A percentile compares a stretch with the other conserved stretches of the same genome.
Conservation (phyloP, 2,797 vertebrate species). For the Ispidina lecontei region DNA sequence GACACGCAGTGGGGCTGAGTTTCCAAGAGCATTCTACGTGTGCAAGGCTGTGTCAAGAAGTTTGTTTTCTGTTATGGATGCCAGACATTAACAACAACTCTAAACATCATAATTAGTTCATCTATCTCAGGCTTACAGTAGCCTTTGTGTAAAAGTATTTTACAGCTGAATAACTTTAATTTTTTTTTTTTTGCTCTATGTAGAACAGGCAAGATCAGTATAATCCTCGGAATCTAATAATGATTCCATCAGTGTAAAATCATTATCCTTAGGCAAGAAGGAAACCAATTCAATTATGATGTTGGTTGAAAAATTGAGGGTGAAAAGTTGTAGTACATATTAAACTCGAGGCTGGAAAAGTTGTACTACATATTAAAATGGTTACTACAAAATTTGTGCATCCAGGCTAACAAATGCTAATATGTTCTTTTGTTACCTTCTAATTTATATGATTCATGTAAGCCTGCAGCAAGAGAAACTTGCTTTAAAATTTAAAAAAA, state of each 20-base stretch:
- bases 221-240: slow-evolving; percentile 78
- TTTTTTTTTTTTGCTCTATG: slow-evolving; percentile 26
- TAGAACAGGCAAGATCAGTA: slow-evolving; percentile 59
- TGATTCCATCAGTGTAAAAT: slow-evolving; percentile 76
- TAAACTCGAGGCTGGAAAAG: slow-evolving; percentile 79
- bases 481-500: slow-evolving; percentile 81
- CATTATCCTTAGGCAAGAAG: slow-evolving; percentile 76
- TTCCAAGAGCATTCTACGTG: not conserved
- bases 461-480: slow-evolving; percentile 83
- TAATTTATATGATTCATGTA: slow-evolving; percentile 86
- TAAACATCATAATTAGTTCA: slow-evolving; percentile 30
- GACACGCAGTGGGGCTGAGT: fast-evolving
- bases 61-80: not conserved
- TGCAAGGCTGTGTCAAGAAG: not conserved
- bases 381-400: slow-evolving; percentile 80
- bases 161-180: slow-evolving; percentile 9
- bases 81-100: slow-evolving; percentile 3
- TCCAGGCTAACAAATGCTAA: slow-evolving; percentile 88
- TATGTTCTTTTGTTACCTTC: slow-evolving; percentile 85
- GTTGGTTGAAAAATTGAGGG: slow-evolving; percentile 78
- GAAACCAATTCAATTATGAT: slow-evolving; percentile 81
- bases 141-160: not conserved
- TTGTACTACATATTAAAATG: slow-evolving; percentile 83
- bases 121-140: slow-evolving; percentile 20
- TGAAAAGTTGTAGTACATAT: slow-evolving; percentile 82